Evolutionary conservation across 2,888 invertebrate genomes (phyloP), one percentile per base, ranked within the genome.

Genomic region (Archips xylosteana): DNA sequence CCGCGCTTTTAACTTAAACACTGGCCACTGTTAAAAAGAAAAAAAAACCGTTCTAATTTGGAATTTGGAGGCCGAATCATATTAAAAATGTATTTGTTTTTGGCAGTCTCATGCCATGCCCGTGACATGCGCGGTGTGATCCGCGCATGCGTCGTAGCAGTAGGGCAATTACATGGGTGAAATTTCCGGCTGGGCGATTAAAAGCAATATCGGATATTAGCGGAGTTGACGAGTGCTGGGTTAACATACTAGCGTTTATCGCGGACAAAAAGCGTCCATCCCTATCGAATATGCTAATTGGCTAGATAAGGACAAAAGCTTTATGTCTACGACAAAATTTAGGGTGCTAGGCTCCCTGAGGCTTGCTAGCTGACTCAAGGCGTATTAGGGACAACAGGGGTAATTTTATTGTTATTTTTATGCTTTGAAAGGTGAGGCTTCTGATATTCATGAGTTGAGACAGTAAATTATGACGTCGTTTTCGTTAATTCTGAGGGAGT

Each of bases 141-240:
- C 69, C 62, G 82, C 89, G 79, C 91, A 85, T 92, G 92, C 92
- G 92, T 82, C 70, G 59, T 84, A 77, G 76, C 77, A 76, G 77
- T 79, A 83, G 82, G 83, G 84, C 87, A 90, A 92, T 91, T 88
- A 91, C 87, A 87, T 82, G 84, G 82, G 83, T 85, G 85, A 88
- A 89, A 90, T 92, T 91, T 92, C 92, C 92, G 89, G 77, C 79
- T 79, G 82, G 80, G 78, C 83, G 83, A 71, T 66, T 65, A 74
- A 36, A 66, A 82, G 80, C 80, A 78, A 78, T 84, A 86, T 88
- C 85, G 87, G 86, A 86, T 84, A 84, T 88, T 86, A 49, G 65
- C 71, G 88, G 89, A 91, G 83, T 91, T 86, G 89, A 84, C 86
- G 74, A 78, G 79, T 13, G 3, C 39, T 39, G 80, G 80, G 9